phyloP scores from a whole-genome alignment of 2,888 invertebrate species.

The Drosophila histrio region DNA sequence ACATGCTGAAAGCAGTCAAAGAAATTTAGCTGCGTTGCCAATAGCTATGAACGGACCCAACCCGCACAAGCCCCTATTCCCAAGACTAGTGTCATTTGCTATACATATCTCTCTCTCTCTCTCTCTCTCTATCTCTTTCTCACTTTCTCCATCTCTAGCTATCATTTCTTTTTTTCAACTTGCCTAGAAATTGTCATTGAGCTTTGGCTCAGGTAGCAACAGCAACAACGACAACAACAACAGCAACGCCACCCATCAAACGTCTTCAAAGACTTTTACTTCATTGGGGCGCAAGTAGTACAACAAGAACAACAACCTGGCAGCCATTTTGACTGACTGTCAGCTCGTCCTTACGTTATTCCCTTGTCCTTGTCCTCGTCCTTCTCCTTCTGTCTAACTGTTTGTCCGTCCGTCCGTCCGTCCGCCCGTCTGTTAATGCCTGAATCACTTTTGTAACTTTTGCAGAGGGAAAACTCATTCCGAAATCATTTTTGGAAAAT shows the following conservation, averaged over 20 bases:
- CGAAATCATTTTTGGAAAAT: slow-evolving; percentile 76
- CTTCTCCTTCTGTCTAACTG: slow-evolving; percentile 12
- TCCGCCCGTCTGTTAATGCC: slow-evolving; percentile 59
- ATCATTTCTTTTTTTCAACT: slow-evolving; percentile 17
- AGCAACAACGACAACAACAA: slow-evolving; percentile 10
- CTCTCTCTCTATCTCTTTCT: not conserved
- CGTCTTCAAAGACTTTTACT: slow-evolving; percentile 67
- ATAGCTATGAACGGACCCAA: slow-evolving; percentile 28
- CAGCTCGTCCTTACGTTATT: slow-evolving; percentile 20
- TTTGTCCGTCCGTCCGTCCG: slow-evolving; percentile 23
- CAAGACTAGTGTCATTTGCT: not conserved
- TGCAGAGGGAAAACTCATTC: slow-evolving; percentile 65
- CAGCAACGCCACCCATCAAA: slow-evolving; percentile 28
- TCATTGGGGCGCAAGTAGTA: slow-evolving; percentile 50
- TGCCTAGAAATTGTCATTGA: slow-evolving; percentile 61
- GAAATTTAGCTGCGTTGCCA: slow-evolving; percentile 45
- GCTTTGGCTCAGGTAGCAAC: slow-evolving; percentile 55
- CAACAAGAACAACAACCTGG: slow-evolving; percentile 38
- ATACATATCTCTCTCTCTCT: not conserved
- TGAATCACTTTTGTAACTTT: slow-evolving; percentile 78
- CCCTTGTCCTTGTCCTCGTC: slow-evolving; percentile 1
- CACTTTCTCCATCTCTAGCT: not conserved
- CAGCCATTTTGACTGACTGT: slow-evolving; percentile 75
- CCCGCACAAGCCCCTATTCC: slow-evolving; percentile 26
- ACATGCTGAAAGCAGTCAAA: slow-evolving; percentile 47